phyloP scores from a whole-genome alignment of 2,888 invertebrate species.

The Thumatha senex region DNA sequence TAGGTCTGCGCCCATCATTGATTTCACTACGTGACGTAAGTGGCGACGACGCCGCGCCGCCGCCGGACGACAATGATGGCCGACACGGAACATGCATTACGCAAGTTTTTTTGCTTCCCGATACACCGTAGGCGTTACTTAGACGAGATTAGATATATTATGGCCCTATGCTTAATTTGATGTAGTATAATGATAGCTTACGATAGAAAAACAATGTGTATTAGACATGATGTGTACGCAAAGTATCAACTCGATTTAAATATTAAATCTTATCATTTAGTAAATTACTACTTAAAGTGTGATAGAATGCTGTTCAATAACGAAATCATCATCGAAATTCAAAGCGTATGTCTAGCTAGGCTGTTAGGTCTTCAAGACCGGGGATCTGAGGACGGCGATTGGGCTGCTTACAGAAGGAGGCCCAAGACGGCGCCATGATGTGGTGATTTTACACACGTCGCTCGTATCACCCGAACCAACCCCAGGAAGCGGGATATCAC shows the following conservation, averaged over 20 bases:
- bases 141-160: constrained; percentile 39
- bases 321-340: constrained; percentile 27
- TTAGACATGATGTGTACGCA: constrained; percentile 15
- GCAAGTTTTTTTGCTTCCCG: constrained; percentile 57
- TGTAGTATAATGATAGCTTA: constrained; percentile 43
- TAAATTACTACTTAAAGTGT: constrained; percentile 14
- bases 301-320: constrained; percentile 22
- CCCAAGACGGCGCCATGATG: too few species aligned
- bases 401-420: too few species aligned
- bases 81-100: constrained; percentile 54
- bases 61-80: constrained; percentile 23
- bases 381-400: too few species aligned
- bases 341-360: background rate
- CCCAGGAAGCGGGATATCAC: too few species aligned
- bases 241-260: constrained; percentile 5
- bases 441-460: too few species aligned
- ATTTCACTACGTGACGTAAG: constrained; percentile 74
- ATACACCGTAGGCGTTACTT: constrained; percentile 42
- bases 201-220: constrained; percentile 36
- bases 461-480: too few species aligned
- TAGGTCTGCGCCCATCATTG: constrained; percentile 68
- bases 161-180: constrained; percentile 36
- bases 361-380: too few species aligned
- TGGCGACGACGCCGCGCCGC: constrained; percentile 42
- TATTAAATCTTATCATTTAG: background rate